Base-by-base conservation (phyloP, 2,113 vertebrate genomes). In the Mobula birostris region DNA sequence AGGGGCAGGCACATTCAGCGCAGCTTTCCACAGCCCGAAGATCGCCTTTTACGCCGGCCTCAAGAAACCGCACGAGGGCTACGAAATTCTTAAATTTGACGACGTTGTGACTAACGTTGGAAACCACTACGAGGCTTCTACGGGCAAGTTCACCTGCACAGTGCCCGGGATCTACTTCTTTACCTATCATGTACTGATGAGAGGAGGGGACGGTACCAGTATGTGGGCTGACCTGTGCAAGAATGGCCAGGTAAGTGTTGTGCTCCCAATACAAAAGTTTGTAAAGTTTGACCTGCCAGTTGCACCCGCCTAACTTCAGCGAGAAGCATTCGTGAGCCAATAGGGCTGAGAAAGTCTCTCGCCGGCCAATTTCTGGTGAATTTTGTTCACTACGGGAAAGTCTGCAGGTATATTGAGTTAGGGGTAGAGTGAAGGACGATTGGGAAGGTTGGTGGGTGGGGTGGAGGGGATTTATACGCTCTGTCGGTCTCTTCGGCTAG, bases 151-250 rank as follows among this genome's bases (percentile, higher is more conserved):
- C 97, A 99, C 98, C 95, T 99, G 98, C 95, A 98, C 98, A 6
- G 97, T 99, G 94, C 98, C 98, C 2, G 98, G 98, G 94, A 98
- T 98, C 96, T 99, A 99, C 96, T 99, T 98, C 97, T 99, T 99
- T 96, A 98, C 98, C 95, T 99, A 99, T 97, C 98, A 99, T 79
- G 98, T 99, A 95, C 97, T 99, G 77, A 99, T 99, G 98, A 97
- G 98, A 95, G 98, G 98, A n/a, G 98, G 98, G 21, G 98, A 98
- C 1, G 98, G 98, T 56, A 99, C 98, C 95, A 99, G 98, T 96
- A 99, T 99, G 98, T 99, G 98, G 98, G 98, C 98, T 0, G 98
- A 99, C 95, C 96, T 99, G 94, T 98, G 97, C 97, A 99, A 99
- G 95, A 99, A 99, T 4, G 98, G 98, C 95, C 97, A 98, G 98